Evolutionary conservation across 92 coral and sea anemone species (phyloP).

Genomic region (Zoanthus sociatus): DNA sequence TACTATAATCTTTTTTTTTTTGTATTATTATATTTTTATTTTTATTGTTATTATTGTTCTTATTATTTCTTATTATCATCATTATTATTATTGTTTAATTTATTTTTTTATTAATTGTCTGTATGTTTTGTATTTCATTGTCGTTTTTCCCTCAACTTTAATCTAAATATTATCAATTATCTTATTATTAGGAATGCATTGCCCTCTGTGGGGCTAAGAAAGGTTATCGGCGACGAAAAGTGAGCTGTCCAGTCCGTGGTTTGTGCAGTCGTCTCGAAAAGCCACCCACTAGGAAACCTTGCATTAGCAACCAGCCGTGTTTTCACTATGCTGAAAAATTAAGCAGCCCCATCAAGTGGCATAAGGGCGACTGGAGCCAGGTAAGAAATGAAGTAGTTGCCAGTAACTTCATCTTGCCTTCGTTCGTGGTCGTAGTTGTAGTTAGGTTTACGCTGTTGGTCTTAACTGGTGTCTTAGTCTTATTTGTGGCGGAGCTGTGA

Average conservation of each 20-base stretch:
- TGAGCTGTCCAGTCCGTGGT: constrained; percentile 81
- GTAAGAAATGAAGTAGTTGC: constrained; percentile 36
- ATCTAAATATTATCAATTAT: too few relatives aligned
- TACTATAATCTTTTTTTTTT: too few relatives aligned
- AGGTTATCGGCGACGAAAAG: constrained; percentile 75
- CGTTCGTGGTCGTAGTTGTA: background rate
- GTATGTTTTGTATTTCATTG: too few relatives aligned
- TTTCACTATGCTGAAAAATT: constrained; percentile 1
- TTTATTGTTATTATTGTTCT: too few relatives aligned
- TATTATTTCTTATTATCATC: too few relatives aligned
- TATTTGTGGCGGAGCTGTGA: too few relatives aligned
- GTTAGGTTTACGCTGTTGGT: too few relatives aligned
- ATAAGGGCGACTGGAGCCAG: constrained; percentile 75
- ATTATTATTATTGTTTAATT: too few relatives aligned
- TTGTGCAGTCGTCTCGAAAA: constrained; percentile 67
- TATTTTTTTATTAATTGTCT: too few relatives aligned
- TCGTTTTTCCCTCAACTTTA: too few relatives aligned
- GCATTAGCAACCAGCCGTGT: constrained; percentile 73
- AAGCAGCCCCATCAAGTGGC: constrained; percentile 59
- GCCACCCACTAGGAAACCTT: constrained; percentile 72
- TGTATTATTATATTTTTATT: too few relatives aligned
- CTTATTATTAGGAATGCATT: constrained; percentile 62
- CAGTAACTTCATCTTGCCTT: background rate
- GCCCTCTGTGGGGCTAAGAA: constrained; percentile 79
- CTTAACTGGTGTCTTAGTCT: background rate